Evolutionary conservation across 1,140 invertebrate genomes (phyloP), one percentile per base, ranked within the genome.

Genomic region (Lasioglossum albipes): DNA sequence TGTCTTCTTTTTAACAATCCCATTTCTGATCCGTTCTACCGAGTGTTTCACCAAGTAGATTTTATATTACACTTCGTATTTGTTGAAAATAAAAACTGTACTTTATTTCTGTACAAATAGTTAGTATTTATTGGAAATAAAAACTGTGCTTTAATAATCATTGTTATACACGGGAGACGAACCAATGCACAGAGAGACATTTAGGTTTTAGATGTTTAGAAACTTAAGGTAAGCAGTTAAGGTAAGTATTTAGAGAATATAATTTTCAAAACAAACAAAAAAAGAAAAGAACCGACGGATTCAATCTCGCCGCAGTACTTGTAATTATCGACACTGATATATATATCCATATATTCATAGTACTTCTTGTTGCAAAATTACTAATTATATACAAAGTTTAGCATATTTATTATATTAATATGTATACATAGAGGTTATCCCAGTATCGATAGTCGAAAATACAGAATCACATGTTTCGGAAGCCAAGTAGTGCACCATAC

Each of bases 61-160:
- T 79, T 64, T 74, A 68, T 74, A 84, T 70, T 64, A 68, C 41
- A 69, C 22, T 59, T 78, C 18, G 57, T 57, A 70, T 70, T 71
- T 54, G 41, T 49, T 83, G 20, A 65, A 73, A 74, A 74, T 69
- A 74, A 79, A 27, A 65, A n/a, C 36, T n/a, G 61, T 42, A 61
- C 20, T 57, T 82, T 13, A 66, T 57, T 71, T 22, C 71, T 75
- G 36, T 27, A 75, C 70, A 75, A 70, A 59, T 16, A 61, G 57
- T 59, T 71, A 49, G 13, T 74, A 52, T 69, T 70, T 70, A 64
- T 31, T 62, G 36, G 49, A 67, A 52, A 75, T 57, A 49, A 67
- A 27, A 52, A 41, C 7, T 61, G 16, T 66, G 0, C 18, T 68
- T 66, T 62, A 61, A 49, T 68, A n/a, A 73, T 9, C 41, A 68